These are phyloP conservation scores for Nothoprocta pentlandii DNA, from an alignment of 2,113 vertebrate species.

Conservation along the genomic window DNA sequence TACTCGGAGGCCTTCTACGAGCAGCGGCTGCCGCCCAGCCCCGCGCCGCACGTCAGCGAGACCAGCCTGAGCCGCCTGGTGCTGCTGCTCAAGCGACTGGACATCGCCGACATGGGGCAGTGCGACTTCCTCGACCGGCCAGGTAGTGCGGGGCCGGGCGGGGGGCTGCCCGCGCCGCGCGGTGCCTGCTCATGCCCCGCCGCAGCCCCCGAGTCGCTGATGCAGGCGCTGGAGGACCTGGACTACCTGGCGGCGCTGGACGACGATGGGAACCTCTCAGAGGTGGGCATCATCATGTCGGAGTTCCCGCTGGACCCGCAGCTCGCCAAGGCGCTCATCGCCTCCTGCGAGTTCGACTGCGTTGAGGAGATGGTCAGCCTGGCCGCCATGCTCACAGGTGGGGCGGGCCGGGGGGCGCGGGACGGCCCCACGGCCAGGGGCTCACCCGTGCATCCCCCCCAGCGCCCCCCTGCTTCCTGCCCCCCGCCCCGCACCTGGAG, in stretches of 20 bases:
- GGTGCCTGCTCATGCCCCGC: not conserved
- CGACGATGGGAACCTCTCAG: slow-evolving; percentile 86
- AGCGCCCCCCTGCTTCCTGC: slow-evolving; percentile 50
- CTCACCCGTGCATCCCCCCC: not conserved
- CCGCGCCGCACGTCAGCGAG: slow-evolving; percentile 84
- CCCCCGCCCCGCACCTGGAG: slow-evolving; percentile 62
- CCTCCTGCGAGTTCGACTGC: slow-evolving; percentile 88
- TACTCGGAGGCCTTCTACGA: slow-evolving; percentile 85
- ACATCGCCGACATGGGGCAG: slow-evolving; percentile 88
- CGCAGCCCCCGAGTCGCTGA: slow-evolving; percentile 86
- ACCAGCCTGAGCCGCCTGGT: slow-evolving; percentile 89
- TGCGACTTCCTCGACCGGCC: slow-evolving; percentile 89
- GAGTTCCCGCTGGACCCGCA: slow-evolving; percentile 87
- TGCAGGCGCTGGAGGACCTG: slow-evolving; percentile 91
- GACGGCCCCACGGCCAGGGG: too few species aligned
- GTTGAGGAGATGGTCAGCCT: slow-evolving; percentile 91
- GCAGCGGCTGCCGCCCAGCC: slow-evolving; percentile 76
- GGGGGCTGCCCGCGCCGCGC: not conserved
- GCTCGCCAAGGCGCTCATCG: slow-evolving; percentile 88
- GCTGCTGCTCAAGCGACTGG: slow-evolving; percentile 87
- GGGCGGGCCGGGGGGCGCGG: accelerated
- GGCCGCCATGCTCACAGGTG: slow-evolving; percentile 88
- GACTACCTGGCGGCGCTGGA: slow-evolving; percentile 90
- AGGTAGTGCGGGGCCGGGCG: slow-evolving; percentile 45
- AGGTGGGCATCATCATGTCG: slow-evolving; percentile 89